These are phyloP conservation scores for Catocala sponsa DNA, from an alignment of 2,888 invertebrate genomes.

Conservation along the genomic window DNA sequence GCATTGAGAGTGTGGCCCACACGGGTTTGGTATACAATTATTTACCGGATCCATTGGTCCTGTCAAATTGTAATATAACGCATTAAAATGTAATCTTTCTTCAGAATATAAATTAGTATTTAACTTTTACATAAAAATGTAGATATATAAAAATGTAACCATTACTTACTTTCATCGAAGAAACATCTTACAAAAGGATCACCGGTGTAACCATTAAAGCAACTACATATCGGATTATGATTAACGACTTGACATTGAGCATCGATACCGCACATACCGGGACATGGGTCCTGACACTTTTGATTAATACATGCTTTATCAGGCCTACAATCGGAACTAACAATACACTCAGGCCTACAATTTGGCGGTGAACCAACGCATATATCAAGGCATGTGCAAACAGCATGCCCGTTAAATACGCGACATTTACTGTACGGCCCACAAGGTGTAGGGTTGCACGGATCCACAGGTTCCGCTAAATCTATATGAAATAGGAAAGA, in stretches of 20 bases:
- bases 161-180: constrained; percentile 89
- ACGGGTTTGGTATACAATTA: constrained; percentile 92
- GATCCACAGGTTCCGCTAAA: constrained; percentile 86
- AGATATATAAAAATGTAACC: background rate
- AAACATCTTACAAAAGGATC: constrained; percentile 93
- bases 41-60: constrained; percentile 81
- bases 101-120: background rate
- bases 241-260: constrained; percentile 93
- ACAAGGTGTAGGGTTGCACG: constrained; percentile 93
- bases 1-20: constrained; percentile 93
- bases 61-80: constrained; percentile 62
- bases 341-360: constrained; percentile 93
- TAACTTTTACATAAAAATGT: background rate
- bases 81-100: background rate
- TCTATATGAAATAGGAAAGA: constrained; percentile 70
- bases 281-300: constrained; percentile 93
- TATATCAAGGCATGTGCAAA: constrained; percentile 92
- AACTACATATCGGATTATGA: constrained; percentile 94
- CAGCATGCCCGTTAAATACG: constrained; percentile 91
- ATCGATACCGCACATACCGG: constrained; percentile 92
- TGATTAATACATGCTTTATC: constrained; percentile 93
- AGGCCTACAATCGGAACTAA: constrained; percentile 93
- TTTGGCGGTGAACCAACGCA: constrained; percentile 93
- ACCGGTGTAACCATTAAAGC: constrained; percentile 90
- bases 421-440: constrained; percentile 93